Evolutionary conservation across 2,888 invertebrate species (phyloP).

Genomic region (Drosophila kambysellisi): DNA sequence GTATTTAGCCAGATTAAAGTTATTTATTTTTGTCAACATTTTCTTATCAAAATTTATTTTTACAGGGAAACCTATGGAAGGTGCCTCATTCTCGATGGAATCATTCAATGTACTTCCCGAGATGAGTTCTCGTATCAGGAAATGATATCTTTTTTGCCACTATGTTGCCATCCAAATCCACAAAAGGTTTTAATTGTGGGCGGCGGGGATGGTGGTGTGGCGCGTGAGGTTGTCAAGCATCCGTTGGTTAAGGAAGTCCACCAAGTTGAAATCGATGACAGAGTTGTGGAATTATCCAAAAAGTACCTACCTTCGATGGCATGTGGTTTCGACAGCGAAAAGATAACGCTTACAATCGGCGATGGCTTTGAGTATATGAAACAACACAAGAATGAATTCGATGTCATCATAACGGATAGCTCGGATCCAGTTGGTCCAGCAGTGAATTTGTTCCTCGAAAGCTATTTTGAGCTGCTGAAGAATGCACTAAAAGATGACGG

Average conservation of each 20-base stretch:
- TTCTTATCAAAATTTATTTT: slow-evolving; percentile 6
- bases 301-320: slow-evolving; percentile 96
- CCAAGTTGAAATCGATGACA: slow-evolving; percentile 97
- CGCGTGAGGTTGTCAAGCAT: slow-evolving; percentile 97
- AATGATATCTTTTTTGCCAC: slow-evolving; percentile 97
- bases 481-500: slow-evolving; percentile 93
- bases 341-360: slow-evolving; percentile 92
- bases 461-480: slow-evolving; percentile 94
- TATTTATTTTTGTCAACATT: background rate
- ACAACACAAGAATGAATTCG: slow-evolving; percentile 93
- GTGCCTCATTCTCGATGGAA: slow-evolving; percentile 96
- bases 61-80: slow-evolving; percentile 88
- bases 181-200: slow-evolving; percentile 97
- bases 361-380: slow-evolving; percentile 98
- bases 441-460: slow-evolving; percentile 88
- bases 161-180: slow-evolving; percentile 96
- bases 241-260: slow-evolving; percentile 93
- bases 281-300: slow-evolving; percentile 95
- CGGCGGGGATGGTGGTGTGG: slow-evolving; percentile 99
- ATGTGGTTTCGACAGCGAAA: slow-evolving; percentile 92
- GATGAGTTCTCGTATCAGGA: slow-evolving; percentile 99
- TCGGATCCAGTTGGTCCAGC: slow-evolving; percentile 97
- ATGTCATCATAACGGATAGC: slow-evolving; percentile 99
- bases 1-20: background rate
- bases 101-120: slow-evolving; percentile 97